phyloP scores from a whole-genome alignment of 2,113 vertebrate genomes.

The Corythoichthys haematopterus region DNA sequence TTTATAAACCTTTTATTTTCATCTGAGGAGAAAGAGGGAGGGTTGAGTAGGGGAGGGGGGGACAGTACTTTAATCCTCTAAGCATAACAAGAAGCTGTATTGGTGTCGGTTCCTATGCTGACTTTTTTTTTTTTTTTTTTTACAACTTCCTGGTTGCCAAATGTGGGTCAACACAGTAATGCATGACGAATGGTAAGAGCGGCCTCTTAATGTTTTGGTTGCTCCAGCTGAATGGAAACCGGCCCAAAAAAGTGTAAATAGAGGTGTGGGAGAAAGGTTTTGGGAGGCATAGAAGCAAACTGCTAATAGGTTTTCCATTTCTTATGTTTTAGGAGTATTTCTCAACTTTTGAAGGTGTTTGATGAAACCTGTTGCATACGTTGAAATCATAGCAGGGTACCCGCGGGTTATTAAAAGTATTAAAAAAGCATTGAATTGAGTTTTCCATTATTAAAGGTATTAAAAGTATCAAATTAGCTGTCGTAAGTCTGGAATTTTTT shows the following conservation, averaged over 20 bases:
- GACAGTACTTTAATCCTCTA: not conserved
- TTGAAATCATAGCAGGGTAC: no score
- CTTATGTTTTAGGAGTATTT: no score
- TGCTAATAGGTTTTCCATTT: no score
- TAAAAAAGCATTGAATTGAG: no score
- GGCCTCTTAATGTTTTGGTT: slow-evolving; percentile 22
- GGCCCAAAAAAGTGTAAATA: slow-evolving; percentile 7
- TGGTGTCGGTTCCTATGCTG: slow-evolving; percentile 27
- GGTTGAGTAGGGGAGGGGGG: not conserved
- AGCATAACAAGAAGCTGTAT: slow-evolving; percentile 29
- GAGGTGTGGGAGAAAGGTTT: not conserved
- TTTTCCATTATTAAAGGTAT: no score
- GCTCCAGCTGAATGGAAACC: slow-evolving; percentile 27
- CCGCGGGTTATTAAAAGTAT: no score
- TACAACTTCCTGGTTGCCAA: slow-evolving; percentile 52
- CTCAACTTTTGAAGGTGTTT: no score
- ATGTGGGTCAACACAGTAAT: slow-evolving; percentile 56
- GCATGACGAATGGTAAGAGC: slow-evolving; percentile 43
- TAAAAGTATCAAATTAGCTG: no score
- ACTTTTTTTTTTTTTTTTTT: slow-evolving; percentile 11
- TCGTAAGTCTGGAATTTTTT: no score
- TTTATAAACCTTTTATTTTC: slow-evolving; percentile 25
- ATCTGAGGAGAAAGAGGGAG: not conserved
- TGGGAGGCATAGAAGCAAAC: not conserved
- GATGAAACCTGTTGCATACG: no score